phyloP scores from a whole-genome alignment of 2,113 vertebrate species.

The Lota lota region DNA sequence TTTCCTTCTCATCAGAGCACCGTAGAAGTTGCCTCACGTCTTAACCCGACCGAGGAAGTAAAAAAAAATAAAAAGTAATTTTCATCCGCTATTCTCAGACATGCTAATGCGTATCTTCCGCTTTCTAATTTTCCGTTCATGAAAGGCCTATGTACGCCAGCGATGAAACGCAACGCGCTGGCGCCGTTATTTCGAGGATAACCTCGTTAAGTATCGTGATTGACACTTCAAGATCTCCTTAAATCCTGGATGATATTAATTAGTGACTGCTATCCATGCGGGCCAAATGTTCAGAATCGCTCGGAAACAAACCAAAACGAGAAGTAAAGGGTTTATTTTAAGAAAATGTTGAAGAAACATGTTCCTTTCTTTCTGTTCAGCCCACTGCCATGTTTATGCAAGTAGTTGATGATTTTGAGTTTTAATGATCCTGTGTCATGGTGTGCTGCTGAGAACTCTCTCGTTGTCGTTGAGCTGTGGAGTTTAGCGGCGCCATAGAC shows the following conservation, averaged over 20 bases:
- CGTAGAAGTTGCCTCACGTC: conserved; percentile 48
- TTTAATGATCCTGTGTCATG: too few relatives aligned
- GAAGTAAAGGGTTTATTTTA: conserved; percentile 39
- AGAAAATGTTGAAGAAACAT: not conserved
- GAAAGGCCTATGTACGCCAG: conserved; percentile 41
- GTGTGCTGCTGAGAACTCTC: too few relatives aligned
- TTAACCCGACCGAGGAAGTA: conserved; percentile 53
- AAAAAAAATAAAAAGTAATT: conserved; percentile 28
- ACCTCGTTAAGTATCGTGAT: conserved; percentile 40
- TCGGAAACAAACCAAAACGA: conserved; percentile 9
- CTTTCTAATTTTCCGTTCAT: conserved; percentile 60
- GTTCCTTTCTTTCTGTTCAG: too few relatives aligned
- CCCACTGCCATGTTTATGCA: too few relatives aligned
- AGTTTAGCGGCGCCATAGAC: too few relatives aligned
- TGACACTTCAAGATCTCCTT: conserved; percentile 37
- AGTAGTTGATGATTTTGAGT: too few relatives aligned
- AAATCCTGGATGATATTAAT: conserved; percentile 26
- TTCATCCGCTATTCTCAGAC: conserved; percentile 55
- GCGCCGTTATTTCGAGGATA: conserved; percentile 34
- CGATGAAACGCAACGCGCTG: conserved; percentile 38
- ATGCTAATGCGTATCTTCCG: conserved; percentile 30
- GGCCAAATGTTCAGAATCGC: too few relatives aligned
- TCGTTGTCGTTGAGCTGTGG: too few relatives aligned
- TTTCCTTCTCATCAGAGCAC: conserved; percentile 1
- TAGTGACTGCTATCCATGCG: conserved; percentile 16